Evolutionary conservation across 2,888 invertebrate species (phyloP).

Genomic region (Ypsolopha scabrella): DNA sequence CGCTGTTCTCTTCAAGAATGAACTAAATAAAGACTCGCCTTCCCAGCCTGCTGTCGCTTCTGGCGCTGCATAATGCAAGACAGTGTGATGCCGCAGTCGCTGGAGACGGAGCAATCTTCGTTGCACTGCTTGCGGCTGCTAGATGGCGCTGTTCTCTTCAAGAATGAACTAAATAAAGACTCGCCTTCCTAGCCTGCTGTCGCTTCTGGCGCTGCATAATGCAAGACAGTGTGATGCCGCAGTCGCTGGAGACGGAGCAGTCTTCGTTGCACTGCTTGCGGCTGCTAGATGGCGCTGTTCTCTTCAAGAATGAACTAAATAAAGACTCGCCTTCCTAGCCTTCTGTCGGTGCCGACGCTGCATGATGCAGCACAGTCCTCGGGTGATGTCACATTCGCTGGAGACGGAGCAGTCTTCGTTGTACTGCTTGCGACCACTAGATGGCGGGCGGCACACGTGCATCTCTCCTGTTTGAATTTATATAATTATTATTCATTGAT

Average conservation of each 20-base stretch:
- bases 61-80: conserved; percentile 90
- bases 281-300: conserved; percentile 72
- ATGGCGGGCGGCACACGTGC: conserved; percentile 84
- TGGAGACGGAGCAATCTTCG: conserved; percentile 84
- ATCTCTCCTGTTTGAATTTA: conserved; percentile 42
- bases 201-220: conserved; percentile 88
- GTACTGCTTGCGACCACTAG: conserved; percentile 83
- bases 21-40: conserved; percentile 55
- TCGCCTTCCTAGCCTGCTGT: conserved; percentile 84
- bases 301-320: neutral
- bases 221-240: conserved; percentile 88
- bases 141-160: too few relatives aligned
- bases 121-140: conserved; percentile 72
- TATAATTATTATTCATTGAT: too few relatives aligned
- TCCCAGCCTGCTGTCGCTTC: conserved; percentile 86
- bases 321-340: conserved; percentile 77
- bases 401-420: conserved; percentile 87
- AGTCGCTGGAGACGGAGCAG: conserved; percentile 85
- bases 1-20: too few relatives aligned
- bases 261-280: conserved; percentile 89
- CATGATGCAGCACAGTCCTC: conserved; percentile 89
- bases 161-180: neutral
- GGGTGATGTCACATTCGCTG: conserved; percentile 86
- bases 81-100: conserved; percentile 86
- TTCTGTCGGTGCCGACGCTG: conserved; percentile 88